Conservation (phyloP, 1,140 invertebrate genomes). For the Pseudomyrmex pallidus region DNA sequence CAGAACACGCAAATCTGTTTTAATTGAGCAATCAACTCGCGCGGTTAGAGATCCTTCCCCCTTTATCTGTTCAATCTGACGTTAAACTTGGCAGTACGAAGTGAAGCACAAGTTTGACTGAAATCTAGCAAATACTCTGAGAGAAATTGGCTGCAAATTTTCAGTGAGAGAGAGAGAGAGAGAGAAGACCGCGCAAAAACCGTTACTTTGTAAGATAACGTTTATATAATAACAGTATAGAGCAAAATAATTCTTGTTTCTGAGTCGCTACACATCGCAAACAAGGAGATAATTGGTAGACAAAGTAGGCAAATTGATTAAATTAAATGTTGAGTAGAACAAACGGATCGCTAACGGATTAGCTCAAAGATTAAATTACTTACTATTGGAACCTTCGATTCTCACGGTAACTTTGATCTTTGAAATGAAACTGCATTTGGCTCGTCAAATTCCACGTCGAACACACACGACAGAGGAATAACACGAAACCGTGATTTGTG, state of each 20-base stretch:
- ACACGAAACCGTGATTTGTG: neutral
- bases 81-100: neutral
- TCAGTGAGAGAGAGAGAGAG: neutral
- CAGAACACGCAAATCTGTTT: neutral
- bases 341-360: no score
- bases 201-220: no score
- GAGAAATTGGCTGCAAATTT: no score
- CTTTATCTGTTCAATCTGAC: neutral
- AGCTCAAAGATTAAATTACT: neutral
- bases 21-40: neutral
- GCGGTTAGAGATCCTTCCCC: neutral
- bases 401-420: neutral
- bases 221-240: no score
- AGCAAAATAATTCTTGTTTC: no score
- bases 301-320: neutral
- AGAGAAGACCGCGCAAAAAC: neutral
- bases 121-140: neutral
- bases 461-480: neutral
- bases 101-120: neutral
- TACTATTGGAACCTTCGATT: neutral
- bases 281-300: no score
- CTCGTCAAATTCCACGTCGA: neutral
- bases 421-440: slow-evolving; percentile 5
- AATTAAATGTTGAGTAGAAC: neutral
- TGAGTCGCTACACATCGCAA: no score